These are phyloP conservation scores for Pygoscelis adeliae DNA, from an alignment of 2,113 vertebrate species.

Conservation along the genomic window DNA sequence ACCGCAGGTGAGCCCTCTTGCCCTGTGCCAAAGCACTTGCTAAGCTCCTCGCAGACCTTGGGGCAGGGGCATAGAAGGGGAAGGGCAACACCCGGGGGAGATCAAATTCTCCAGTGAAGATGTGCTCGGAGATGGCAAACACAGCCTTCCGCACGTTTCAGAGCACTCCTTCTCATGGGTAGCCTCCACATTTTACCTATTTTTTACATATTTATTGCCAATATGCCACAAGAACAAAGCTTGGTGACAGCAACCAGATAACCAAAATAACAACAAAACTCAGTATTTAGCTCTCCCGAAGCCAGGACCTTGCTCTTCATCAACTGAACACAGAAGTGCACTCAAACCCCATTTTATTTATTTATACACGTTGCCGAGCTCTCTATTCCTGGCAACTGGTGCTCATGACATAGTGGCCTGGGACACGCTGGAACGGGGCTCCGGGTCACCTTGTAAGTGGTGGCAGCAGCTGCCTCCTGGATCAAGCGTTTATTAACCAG, in stretches of 20 bases:
- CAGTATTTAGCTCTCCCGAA: background rate
- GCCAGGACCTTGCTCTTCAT: background rate
- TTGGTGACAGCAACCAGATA: background rate
- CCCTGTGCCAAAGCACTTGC: background rate
- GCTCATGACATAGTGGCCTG: conserved; percentile 46
- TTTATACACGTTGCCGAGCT: conserved; percentile 14
- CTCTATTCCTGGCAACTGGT: conserved; percentile 59
- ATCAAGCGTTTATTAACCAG: conserved; percentile 43
- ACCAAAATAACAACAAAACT: background rate
- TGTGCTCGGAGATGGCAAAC: background rate
- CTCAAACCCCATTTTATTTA: conserved; percentile 49
- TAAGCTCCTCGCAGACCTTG: background rate
- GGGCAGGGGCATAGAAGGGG: background rate
- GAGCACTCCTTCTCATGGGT: background rate
- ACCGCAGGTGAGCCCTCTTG: background rate
- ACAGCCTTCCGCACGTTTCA: background rate
- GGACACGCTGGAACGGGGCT: conserved; percentile 14
- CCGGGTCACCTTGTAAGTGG: conserved; percentile 42
- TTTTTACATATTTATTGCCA: background rate
- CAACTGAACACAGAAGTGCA: background rate
- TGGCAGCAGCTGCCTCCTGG: conserved; percentile 57
- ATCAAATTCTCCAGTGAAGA: background rate
- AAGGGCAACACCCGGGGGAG: background rate
- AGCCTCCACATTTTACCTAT: background rate
- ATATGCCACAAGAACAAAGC: background rate